Evolutionary conservation across 2,888 invertebrate species (phyloP).

Genomic region (Ochropacha duplaris): DNA sequence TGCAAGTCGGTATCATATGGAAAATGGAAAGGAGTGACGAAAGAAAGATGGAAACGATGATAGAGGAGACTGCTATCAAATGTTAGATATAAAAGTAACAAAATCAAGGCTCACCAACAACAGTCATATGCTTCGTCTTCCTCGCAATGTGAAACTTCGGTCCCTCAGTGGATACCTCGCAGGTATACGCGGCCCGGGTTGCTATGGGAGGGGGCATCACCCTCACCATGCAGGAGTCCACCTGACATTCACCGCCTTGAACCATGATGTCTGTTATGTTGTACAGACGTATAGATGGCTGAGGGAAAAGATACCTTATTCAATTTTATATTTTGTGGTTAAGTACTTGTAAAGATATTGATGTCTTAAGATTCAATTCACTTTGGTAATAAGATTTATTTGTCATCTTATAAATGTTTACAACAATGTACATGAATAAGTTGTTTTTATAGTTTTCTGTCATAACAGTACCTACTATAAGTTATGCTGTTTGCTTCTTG

Average conservation of each 20-base stretch:
- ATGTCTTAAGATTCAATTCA: not conserved
- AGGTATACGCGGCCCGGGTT: constrained; percentile 68
- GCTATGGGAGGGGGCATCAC: constrained; percentile 74
- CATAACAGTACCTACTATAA: too few relatives aligned
- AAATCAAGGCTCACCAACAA: constrained; percentile 61
- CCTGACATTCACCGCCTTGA: constrained; percentile 67
- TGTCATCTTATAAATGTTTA: too few relatives aligned
- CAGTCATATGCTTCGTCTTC: constrained; percentile 75
- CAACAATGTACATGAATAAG: too few relatives aligned
- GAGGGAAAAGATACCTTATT: constrained; percentile 49
- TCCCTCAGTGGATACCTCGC: constrained; percentile 76
- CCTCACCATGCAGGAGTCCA: constrained; percentile 65
- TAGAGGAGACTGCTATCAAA: too few relatives aligned
- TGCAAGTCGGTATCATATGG: too few relatives aligned
- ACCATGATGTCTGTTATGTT: constrained; percentile 74
- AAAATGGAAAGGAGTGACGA: too few relatives aligned
- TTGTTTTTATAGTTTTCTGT: too few relatives aligned
- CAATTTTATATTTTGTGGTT: not conserved
- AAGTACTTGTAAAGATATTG: not conserved
- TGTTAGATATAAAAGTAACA: not conserved
- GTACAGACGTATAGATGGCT: constrained; percentile 72
- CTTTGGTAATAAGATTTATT: too few relatives aligned
- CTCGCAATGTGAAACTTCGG: constrained; percentile 75
- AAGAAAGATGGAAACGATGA: too few relatives aligned
- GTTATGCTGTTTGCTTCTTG: too few relatives aligned